These are phyloP conservation scores for Malurus splendens DNA, from an alignment of 2,797 vertebrate genomes.

Conservation along the genomic window DNA sequence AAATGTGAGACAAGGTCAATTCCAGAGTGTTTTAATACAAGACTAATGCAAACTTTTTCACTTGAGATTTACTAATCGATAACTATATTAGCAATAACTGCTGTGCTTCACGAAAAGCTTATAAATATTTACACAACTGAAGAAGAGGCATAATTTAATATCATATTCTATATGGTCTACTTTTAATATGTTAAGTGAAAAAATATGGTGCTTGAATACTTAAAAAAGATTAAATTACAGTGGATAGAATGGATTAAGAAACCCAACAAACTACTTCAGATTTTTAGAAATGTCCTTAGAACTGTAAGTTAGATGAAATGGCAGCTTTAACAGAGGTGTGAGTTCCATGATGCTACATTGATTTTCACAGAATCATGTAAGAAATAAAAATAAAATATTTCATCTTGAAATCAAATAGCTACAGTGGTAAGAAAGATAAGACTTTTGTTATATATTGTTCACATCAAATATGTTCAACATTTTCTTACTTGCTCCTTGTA, in stretches of 20 bases:
- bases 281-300: not conserved
- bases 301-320: not conserved
- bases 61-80: constrained; percentile 13
- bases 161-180: not conserved
- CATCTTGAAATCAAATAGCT: not conserved
- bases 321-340: not conserved
- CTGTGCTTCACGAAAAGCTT: constrained; percentile 7
- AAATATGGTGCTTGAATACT: not conserved
- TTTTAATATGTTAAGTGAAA: constrained; percentile 14
- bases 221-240: not conserved
- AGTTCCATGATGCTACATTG: not conserved
- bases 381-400: not conserved
- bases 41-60: constrained; percentile 11
- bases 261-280: not conserved
- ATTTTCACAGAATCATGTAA: not conserved
- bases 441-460: not conserved
- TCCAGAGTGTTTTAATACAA: constrained; percentile 18
- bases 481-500: not conserved
- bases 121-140: constrained; percentile 19
- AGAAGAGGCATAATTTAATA: not conserved
- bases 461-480: not conserved
- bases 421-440: not conserved
- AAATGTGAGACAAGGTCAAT: constrained; percentile 9
- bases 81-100: constrained; percentile 17
- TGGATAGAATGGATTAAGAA: not conserved